Percentiles rank a stretch among this genome's conserved stretches.
These are phyloP conservation scores for Siderastrea radians DNA, from an alignment of 92 coral and sea anemone genomes.

Conservation along the genomic window DNA sequence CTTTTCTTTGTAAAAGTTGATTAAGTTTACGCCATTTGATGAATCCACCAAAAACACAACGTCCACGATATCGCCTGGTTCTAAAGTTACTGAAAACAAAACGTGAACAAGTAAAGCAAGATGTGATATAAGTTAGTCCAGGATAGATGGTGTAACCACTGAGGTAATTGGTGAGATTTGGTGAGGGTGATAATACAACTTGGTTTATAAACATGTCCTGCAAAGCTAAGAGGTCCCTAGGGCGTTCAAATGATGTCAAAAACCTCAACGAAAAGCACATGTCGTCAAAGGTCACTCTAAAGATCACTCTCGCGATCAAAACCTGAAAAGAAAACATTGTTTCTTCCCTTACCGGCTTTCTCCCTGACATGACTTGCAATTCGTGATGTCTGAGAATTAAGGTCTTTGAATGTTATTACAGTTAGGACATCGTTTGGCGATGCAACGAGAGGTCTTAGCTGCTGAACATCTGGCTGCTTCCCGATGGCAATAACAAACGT, in stretches of 20 bases:
- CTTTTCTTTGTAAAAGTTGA: constrained; percentile 58
- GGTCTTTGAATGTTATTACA: constrained; percentile 41
- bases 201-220: too few species aligned
- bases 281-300: too few species aligned
- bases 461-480: constrained; percentile 45
- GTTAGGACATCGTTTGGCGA: constrained; percentile 50
- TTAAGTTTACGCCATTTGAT: constrained; percentile 62
- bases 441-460: constrained; percentile 56
- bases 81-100: constrained; percentile 15
- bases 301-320: too few species aligned
- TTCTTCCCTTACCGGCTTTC: constrained; percentile 22
- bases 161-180: too few species aligned
- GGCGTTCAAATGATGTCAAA: too few species aligned
- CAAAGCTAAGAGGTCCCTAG: too few species aligned
- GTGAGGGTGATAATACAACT: too few species aligned
- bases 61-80: constrained; percentile 42
- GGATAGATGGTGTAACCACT: too few species aligned
- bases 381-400: constrained; percentile 25
- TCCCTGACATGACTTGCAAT: constrained; percentile 42
- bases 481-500: constrained; percentile 78
- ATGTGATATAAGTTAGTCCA: too few species aligned
- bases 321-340: too few species aligned
- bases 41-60: constrained; percentile 82
- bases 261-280: too few species aligned
- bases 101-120: not conserved